Evolutionary conservation across 2,888 invertebrate species (phyloP).

Genomic region (Ctena decussata): DNA sequence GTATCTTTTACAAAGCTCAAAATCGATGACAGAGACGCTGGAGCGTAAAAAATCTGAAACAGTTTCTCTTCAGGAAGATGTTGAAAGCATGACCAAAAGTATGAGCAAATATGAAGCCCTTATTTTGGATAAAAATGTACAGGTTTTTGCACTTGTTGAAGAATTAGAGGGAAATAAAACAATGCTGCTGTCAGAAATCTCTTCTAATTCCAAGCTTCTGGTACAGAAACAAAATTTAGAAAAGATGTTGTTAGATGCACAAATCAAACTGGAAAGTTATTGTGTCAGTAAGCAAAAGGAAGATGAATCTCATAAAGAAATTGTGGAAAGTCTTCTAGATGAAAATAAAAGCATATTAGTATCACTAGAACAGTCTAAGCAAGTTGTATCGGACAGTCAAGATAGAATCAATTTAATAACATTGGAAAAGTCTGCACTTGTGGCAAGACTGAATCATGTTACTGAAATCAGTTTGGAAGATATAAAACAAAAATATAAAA

Average conservation of each 20-base stretch:
- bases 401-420: too few relatives aligned
- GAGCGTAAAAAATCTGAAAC: slow-evolving; percentile 39
- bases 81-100: neutral
- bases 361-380: neutral
- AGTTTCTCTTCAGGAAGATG: neutral
- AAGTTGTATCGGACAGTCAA: neutral
- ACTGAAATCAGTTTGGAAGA: neutral
- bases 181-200: neutral
- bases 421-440: neutral
- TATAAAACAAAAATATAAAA: neutral
- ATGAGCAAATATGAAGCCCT: neutral
- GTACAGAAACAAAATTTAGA: neutral
- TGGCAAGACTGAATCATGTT: neutral
- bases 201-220: neutral
- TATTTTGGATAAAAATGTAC: neutral
- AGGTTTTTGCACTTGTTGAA: neutral
- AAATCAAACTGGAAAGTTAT: neutral
- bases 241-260: neutral
- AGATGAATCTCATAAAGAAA: neutral
- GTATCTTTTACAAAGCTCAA: slow-evolving; percentile 46
- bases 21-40: slow-evolving; percentile 38
- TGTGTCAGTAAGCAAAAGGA: neutral
- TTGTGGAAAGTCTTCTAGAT: neutral
- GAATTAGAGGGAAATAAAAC: neutral
- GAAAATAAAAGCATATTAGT: neutral